Evolutionary conservation across 2,797 vertebrate genomes (phyloP).

Genomic region (Pseudomugil gertrudae): DNA sequence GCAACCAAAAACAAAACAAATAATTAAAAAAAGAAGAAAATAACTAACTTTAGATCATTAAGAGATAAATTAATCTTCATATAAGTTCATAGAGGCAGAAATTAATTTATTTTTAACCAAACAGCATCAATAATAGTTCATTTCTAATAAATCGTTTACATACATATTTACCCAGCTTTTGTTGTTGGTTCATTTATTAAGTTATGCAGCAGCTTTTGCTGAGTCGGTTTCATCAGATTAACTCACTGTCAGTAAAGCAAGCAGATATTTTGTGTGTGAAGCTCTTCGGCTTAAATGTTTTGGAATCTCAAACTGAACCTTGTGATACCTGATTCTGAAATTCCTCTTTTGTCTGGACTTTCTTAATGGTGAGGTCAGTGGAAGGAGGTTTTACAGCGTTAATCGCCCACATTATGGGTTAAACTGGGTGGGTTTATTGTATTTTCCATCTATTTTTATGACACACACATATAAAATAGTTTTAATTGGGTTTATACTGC

Average conservation of each 20-base stretch:
- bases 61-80: background rate
- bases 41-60: background rate
- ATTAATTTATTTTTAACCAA: background rate
- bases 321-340: background rate
- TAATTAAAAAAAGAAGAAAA: background rate
- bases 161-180: too few species aligned
- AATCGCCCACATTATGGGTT: conserved; percentile 38
- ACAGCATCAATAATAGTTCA: too few species aligned
- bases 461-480: conserved; percentile 32
- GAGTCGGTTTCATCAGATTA: background rate
- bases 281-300: background rate
- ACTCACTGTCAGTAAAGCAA: background rate
- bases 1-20: background rate
- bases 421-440: conserved; percentile 42
- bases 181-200: too few species aligned
- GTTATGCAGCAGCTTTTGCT: background rate
- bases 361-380: conserved; percentile 26
- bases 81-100: background rate
- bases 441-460: conserved; percentile 32
- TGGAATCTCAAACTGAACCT: background rate
- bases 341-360: conserved; percentile 9
- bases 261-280: background rate
- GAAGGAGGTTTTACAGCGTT: conserved; percentile 22
- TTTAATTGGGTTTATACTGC: conserved; percentile 34
- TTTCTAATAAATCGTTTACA: too few species aligned